These are phyloP conservation scores for Trachymyrmex cornetzi DNA, from an alignment of 1,140 invertebrate genomes.

Conservation along the genomic window DNA sequence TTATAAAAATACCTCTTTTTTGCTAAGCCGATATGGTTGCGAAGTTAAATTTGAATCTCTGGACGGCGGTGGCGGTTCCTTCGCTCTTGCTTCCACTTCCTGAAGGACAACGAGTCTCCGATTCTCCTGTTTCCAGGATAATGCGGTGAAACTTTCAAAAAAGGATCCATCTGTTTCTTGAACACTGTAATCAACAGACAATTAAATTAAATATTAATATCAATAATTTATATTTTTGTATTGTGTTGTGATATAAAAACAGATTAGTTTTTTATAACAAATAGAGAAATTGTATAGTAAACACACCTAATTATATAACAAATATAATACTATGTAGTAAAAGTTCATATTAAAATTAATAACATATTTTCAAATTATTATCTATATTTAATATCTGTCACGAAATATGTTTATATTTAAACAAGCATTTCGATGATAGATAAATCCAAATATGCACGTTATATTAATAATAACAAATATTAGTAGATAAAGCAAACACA, in stretches of 20 bases:
- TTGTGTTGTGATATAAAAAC: background rate
- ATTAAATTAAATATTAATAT: background rate
- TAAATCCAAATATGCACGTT: constrained; percentile 16
- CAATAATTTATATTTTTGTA: constrained; percentile 22
- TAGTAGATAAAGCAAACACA: background rate
- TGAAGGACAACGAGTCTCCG: constrained; percentile 92
- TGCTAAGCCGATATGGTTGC: constrained; percentile 89
- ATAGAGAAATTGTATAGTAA: background rate
- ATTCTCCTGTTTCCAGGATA: constrained; percentile 96
- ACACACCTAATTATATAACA: background rate
- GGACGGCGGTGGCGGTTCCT: constrained; percentile 90
- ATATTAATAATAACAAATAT: constrained; percentile 1
- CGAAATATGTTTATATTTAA: background rate
- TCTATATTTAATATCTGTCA: background rate
- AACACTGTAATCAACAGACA: constrained; percentile 87
- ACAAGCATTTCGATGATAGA: background rate
- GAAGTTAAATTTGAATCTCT: constrained; percentile 89
- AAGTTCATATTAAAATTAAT: constrained; percentile 13
- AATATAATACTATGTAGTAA: background rate
- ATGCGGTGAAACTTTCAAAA: constrained; percentile 96
- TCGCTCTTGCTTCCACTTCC: constrained; percentile 90
- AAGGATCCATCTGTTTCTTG: constrained; percentile 97
- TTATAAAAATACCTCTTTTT: constrained; percentile 88
- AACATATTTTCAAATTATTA: background rate
- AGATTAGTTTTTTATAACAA: background rate